Evolutionary conservation across 2,888 invertebrate genomes (phyloP), one percentile per base, ranked within the genome.

Genomic region (Selenia dentaria): DNA sequence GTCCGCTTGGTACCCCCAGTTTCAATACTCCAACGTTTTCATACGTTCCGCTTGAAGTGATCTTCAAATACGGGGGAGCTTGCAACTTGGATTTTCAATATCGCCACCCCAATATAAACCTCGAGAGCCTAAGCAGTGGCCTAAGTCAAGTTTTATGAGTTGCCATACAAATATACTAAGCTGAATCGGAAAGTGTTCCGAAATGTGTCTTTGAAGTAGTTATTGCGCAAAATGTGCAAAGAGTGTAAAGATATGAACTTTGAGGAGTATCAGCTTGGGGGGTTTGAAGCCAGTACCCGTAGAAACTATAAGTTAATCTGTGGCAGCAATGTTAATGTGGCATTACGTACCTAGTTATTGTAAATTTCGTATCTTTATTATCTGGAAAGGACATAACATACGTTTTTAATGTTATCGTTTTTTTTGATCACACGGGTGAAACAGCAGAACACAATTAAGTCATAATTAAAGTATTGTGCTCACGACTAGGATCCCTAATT

Each of bases 141-240:
- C 69, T 82, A 81, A 82, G 79, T 80, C 79, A 74, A 73, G 73
- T 77, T 82, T 77, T 82, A 81, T 82, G 79, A 80, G 75, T 63
- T 61, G 44, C 62, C 53, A 59, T 65, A 62, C 70, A 71, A 74
- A 73, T 65, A 70, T n/a, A n/a, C 48, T 33, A 48, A 34, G 50
- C n/a, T n/a, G 49, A 50, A 54, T 54, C 24, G 24, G 33, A 33
- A 44, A 43, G 26, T 32, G 37, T 28, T 44, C 27, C 8, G 14
- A 25, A 36, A 40, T 20, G n/a, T n/a, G n/a, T 27, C 35, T 40
- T 27, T 3, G 14, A 13, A 28, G 16, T 36, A 26, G 29, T 29
- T 45, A 34, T 25, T 43, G 20, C 9, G 32, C 26, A 12, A 37
- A 32, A 22, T 24, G 20, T 25, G 25, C 6, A 11, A 24, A 36